These are phyloP conservation scores for Siderastrea radians DNA, from an alignment of 92 coral and sea anemone genomes.

Conservation along the genomic window DNA sequence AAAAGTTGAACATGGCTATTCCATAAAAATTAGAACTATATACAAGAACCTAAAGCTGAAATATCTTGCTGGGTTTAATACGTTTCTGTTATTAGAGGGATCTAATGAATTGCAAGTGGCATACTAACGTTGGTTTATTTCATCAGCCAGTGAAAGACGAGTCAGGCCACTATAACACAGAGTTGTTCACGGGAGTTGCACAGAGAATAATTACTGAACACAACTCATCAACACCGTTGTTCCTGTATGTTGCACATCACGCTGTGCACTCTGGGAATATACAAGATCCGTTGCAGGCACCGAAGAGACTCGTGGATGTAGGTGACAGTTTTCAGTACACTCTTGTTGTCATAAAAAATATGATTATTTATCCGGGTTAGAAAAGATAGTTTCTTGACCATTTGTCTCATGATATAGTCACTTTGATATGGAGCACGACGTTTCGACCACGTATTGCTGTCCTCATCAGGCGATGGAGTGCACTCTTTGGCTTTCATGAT, in stretches of 20 bases:
- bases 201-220: constrained; percentile 80
- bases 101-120: background rate
- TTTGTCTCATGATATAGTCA: too few species aligned
- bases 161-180: constrained; percentile 89
- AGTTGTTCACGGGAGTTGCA: constrained; percentile 86
- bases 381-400: too few species aligned
- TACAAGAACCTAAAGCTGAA: too few species aligned
- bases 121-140: background rate
- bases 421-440: too few species aligned
- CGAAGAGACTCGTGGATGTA: constrained; percentile 80
- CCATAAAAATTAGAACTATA: too few species aligned
- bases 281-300: constrained; percentile 89
- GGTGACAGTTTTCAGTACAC: background rate
- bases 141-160: constrained; percentile 78
- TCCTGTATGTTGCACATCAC: constrained; percentile 91
- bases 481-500: too few species aligned
- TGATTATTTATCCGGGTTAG: too few species aligned
- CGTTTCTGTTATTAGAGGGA: background rate
- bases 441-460: too few species aligned
- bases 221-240: constrained; percentile 80
- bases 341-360: background rate
- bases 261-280: constrained; percentile 92
- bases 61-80: background rate
- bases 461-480: too few species aligned
- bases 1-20: too few species aligned